Evolutionary conservation across 2,888 invertebrate genomes (phyloP), one percentile per base, ranked within the genome.

Genomic region (Philonicus albiceps): DNA sequence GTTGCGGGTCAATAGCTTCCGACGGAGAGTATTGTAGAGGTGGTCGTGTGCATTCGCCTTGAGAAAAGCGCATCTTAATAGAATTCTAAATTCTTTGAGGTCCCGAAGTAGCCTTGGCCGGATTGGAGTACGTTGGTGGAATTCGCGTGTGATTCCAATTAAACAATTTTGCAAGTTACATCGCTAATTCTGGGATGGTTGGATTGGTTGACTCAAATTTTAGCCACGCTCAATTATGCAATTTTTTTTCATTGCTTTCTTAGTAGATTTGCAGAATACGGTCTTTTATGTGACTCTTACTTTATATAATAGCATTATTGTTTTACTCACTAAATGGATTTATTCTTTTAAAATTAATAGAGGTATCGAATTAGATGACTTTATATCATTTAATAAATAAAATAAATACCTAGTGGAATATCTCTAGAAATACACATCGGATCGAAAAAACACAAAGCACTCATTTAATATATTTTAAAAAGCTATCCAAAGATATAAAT

Each of bases 31-130:
- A 27, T 3, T 64, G 22, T 27, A 3, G 7, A 5, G 22, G 1
- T n/a, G 55, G 27, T 27, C 19, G 19, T 22, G 64, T 22, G 22
- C n/a, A n/a, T n/a, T 49, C n/a, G 49, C 64, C 13, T 64, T 64
- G 13, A 1, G 11, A 2, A 19, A 55, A 64, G 22, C 64, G 19
- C 27, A 22, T 64, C 64, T 64, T 11, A 2, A 7, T 27, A 27
- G 22, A 64, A 64, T 64, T 76, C 76, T 76, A 76, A 76, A 22
- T 40, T 76, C 76, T 76, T 76, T 16, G 76, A 43, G 76, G 76
- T 76, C 22, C 34, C 76, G 22, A 1, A 3, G n/a, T 2, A 40
- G 22, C 76, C 76, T 76, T 76, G 76, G 40, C 76, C 76, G 37
- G 19, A 27, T 76, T 76, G 11, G 76, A 22, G 4, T 43, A 27